Evolutionary conservation across 2,888 invertebrate species (phyloP).

Genomic region (Rhagonycha lutea): DNA sequence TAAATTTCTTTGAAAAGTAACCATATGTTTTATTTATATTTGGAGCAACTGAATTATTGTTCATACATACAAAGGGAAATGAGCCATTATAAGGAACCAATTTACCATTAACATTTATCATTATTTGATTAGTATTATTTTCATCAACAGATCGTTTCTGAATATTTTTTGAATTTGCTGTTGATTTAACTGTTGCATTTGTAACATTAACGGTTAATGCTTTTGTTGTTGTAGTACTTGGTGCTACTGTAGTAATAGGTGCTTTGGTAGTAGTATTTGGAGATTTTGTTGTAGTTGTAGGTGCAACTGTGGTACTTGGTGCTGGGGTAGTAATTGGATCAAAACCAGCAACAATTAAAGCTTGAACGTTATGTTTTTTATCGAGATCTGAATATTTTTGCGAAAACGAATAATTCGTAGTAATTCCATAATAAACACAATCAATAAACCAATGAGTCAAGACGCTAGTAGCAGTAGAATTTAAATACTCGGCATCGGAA

Average conservation of each 20-base stretch:
- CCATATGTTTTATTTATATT: constrained; percentile 74
- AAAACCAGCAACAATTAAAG: constrained; percentile 72
- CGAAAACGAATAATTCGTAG: constrained; percentile 63
- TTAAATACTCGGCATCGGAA: constrained; percentile 66
- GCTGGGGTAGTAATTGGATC: constrained; percentile 59
- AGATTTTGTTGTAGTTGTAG: constrained; percentile 41
- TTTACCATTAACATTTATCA: constrained; percentile 45
- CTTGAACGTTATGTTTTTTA: constrained; percentile 67
- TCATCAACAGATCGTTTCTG: not conserved
- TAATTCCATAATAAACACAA: constrained; percentile 70
- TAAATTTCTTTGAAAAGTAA: constrained; percentile 67
- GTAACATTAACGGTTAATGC: constrained; percentile 23
- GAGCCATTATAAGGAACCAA: constrained; percentile 45
- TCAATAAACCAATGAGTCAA: constrained; percentile 81
- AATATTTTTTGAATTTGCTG: constrained; percentile 1
- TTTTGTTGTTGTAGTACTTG: constrained; percentile 33
- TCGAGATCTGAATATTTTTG: constrained; percentile 68
- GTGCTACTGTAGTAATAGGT: constrained; percentile 32
- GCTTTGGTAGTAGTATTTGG: constrained; percentile 46
- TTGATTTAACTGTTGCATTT: constrained; percentile 24
- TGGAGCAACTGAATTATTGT: constrained; percentile 64
- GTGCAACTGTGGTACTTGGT: constrained; percentile 47
- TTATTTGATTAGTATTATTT: constrained; percentile 25
- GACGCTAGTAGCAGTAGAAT: constrained; percentile 59
- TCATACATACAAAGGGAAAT: constrained; percentile 60